These are phyloP conservation scores for Vanessa cardui DNA, from an alignment of 2,888 invertebrate species.

Conservation along the genomic window DNA sequence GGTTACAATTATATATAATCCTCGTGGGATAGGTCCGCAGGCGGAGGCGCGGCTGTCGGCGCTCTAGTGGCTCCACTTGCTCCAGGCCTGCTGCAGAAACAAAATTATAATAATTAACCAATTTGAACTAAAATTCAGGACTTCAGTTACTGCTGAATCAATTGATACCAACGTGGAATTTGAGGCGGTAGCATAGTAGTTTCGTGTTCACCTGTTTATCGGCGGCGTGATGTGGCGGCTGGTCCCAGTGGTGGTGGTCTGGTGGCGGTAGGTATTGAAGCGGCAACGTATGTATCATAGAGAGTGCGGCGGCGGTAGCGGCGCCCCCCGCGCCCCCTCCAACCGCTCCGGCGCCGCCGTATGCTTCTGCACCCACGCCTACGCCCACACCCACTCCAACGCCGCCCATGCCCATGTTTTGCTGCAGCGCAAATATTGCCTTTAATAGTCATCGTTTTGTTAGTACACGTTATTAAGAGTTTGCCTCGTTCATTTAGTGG, in stretches of 20 bases:
- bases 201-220: slow-evolving; percentile 61
- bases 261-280: slow-evolving; percentile 73
- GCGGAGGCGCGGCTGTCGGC: slow-evolving; percentile 44
- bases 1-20: slow-evolving; percentile 75
- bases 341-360: slow-evolving; percentile 46
- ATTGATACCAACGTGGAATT: too few species aligned
- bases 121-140: neutral
- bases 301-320: slow-evolving; percentile 56
- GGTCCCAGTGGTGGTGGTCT: slow-evolving; percentile 67
- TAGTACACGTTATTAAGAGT: too few species aligned
- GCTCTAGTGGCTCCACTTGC: slow-evolving; percentile 78
- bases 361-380: slow-evolving; percentile 35
- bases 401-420: slow-evolving; percentile 59
- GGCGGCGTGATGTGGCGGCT: slow-evolving; percentile 54
- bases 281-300: slow-evolving; percentile 75
- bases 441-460: neutral
- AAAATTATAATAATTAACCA: neutral
- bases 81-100: slow-evolving; percentile 66
- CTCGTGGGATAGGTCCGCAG: slow-evolving; percentile 52
- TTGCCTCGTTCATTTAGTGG: too few species aligned
- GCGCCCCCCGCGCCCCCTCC: slow-evolving; percentile 42
- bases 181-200: too few species aligned
- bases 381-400: slow-evolving; percentile 38
- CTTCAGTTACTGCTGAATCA: too few species aligned
- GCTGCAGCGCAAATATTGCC: slow-evolving; percentile 17